phyloP scores from a whole-genome alignment of 2,113 vertebrate species.

The Tragelaphus scriptus region DNA sequence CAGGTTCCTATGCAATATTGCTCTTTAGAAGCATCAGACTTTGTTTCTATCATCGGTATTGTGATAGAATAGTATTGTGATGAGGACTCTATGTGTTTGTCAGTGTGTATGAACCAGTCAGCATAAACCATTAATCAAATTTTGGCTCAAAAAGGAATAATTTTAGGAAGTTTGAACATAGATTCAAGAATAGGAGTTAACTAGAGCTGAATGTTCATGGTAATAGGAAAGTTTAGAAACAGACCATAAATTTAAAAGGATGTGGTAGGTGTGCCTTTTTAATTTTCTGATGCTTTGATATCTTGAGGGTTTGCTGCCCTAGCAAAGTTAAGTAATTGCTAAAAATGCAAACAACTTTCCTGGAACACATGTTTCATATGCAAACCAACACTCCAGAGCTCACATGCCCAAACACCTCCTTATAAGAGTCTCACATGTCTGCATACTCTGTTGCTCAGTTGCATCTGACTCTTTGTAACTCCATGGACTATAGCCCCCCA shows the following conservation, averaged over 20 bases:
- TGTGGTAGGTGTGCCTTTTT: not conserved
- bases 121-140: not conserved
- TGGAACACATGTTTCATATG: not conserved
- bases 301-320: not conserved
- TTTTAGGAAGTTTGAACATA: not conserved
- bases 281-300: not conserved
- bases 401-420: accelerated
- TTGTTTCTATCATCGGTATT: not conserved
- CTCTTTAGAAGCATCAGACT: not conserved
- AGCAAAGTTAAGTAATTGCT: not conserved
- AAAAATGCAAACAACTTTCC: not conserved
- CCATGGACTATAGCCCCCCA: not conserved
- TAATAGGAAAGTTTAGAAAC: not conserved
- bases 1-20: not conserved
- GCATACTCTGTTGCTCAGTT: not conserved
- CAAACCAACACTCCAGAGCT: not conserved
- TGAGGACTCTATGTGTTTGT: not conserved
- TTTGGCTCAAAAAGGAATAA: not conserved
- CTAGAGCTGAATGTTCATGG: not conserved
- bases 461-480: not conserved
- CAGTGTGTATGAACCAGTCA: accelerated
- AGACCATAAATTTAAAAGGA: not conserved
- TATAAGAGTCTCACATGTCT: not conserved
- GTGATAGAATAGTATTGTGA: not conserved
- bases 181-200: not conserved